Evolutionary conservation across 92 coral and sea anemone genomes (phyloP).

Genomic region (Phenganax subtilis): DNA sequence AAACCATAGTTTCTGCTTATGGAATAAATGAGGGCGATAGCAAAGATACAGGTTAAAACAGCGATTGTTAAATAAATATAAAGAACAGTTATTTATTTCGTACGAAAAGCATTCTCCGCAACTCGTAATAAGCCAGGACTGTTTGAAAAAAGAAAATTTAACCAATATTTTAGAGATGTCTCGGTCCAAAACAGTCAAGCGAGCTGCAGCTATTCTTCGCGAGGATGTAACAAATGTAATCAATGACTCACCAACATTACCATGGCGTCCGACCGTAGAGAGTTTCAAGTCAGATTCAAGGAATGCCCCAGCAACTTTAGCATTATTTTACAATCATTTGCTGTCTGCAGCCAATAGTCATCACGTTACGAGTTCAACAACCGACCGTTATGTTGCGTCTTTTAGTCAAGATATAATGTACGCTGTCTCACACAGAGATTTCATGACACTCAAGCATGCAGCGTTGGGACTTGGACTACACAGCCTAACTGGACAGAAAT

Average conservation of each 20-base stretch:
- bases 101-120: constrained; percentile 2
- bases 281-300: constrained; percentile 25
- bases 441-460: constrained; percentile 13
- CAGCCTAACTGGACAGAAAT: constrained; percentile 14
- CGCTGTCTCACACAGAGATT: constrained; percentile 9
- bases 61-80: not conserved
- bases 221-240: constrained; percentile 13
- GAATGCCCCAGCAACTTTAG: not conserved
- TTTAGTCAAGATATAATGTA: constrained; percentile 1
- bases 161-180: not conserved
- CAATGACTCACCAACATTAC: not conserved
- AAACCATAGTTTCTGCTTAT: not conserved
- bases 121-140: constrained; percentile 24
- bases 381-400: not conserved
- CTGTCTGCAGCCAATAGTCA: not conserved
- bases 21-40: not conserved
- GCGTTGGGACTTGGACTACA: constrained; percentile 23
- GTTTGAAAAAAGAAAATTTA: not conserved
- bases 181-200: constrained; percentile 4
- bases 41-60: not conserved
- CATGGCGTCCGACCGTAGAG: constrained; percentile 4
- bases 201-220: constrained; percentile 31
- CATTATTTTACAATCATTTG: constrained; percentile 4
- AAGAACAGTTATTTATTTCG: not conserved
- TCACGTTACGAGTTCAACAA: constrained; percentile 1